Base-by-base conservation (phyloP, 37 sponge, comb jelly and placozoan species). In the Axinella damicornis region DNA sequence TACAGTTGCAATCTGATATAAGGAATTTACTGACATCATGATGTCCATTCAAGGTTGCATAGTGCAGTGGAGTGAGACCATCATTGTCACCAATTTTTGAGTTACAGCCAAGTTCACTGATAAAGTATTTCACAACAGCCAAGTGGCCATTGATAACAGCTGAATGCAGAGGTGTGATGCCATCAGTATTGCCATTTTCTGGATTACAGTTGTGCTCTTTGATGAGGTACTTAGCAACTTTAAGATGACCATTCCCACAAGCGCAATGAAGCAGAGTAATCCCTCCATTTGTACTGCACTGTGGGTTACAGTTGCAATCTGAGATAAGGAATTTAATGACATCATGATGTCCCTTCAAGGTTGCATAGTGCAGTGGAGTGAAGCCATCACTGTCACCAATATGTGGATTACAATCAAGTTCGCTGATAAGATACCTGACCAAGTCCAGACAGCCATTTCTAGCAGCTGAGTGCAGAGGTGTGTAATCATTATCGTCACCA, bases 381-480 rank as follows among this genome's bases (percentile, higher is more conserved):
- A 46, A 46, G 46, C 46, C 46, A 12, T 46, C 46, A 46, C 46
- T 46, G 46, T 46, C 46, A 46, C 6, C 46, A 46, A 46, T 46
- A 46, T 46, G 46, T 46, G 46, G 9, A 46, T 46, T 46, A 24
- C 67, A 66, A 0, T n/a, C 17, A 17, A 34, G 19, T 2, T 25
- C 67, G 1, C 33, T 66, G 18, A n/a, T 66, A 0, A 66, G 28
- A 24, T 66, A 66, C 28, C 2, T 33, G 6, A 46, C 46, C 9
- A 46, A 4, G 9, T 4, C 69, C 27, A 25, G 18, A n/a, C 2
- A 17, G 24, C 67, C 67, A 34, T 33, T 33, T 19, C 30, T 17
- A 34, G 67, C 67, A 66, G 67, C 67, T 33, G 33, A 66, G 33
- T 66, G 67, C 17, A 66, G 67, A 1, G 33, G 17, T 34, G 67